These are phyloP conservation scores for Andrena dorsata DNA, from an alignment of 2,888 invertebrate species.

Conservation along the genomic window DNA sequence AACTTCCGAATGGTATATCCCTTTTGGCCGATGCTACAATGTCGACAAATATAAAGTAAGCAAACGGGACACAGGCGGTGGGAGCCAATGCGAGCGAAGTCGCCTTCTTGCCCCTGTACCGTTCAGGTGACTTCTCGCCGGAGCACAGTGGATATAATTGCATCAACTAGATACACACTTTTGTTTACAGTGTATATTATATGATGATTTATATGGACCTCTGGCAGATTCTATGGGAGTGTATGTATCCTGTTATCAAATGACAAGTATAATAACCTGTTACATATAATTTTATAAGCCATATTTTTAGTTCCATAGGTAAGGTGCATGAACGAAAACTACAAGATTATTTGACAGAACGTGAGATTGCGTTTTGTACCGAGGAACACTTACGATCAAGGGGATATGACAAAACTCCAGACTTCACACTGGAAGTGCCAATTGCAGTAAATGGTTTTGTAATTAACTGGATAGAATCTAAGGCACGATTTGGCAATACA, in stretches of 20 bases:
- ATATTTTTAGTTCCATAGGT: constrained; percentile 89
- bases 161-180: constrained; percentile 73
- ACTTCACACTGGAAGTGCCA: constrained; percentile 95
- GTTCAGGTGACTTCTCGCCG: too few relatives aligned
- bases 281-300: constrained; percentile 7
- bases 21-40: too few relatives aligned
- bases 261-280: constrained; percentile 3
- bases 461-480: constrained; percentile 98
- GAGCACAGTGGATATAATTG: constrained; percentile 54
- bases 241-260: constrained; percentile 85
- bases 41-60: too few relatives aligned
- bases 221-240: constrained; percentile 92
- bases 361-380: constrained; percentile 89
- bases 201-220: constrained; percentile 94
- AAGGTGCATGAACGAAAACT: constrained; percentile 94
- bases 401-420: constrained; percentile 98
- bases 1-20: too few relatives aligned
- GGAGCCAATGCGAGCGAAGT: too few relatives aligned
- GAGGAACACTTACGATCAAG: constrained; percentile 92
- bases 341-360: constrained; percentile 87
- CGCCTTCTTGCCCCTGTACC: too few relatives aligned
- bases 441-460: constrained; percentile 94
- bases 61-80: too few relatives aligned
- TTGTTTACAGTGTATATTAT: constrained; percentile 89
- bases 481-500: constrained; percentile 96